Evolutionary conservation across 1,140 invertebrate genomes (phyloP).

Genomic region (Ceratosolen solmsi): DNA sequence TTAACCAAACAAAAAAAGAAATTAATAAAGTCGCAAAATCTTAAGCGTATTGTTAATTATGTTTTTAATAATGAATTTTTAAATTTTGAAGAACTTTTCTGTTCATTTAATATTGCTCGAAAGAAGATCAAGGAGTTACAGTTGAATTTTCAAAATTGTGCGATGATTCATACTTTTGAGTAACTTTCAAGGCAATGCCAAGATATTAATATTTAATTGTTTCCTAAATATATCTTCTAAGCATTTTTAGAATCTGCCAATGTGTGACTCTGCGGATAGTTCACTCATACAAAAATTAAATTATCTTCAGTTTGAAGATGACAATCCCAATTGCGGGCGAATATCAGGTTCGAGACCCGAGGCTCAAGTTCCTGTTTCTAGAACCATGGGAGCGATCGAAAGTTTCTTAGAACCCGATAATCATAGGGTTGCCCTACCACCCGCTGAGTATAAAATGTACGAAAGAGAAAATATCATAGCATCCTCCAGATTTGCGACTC

Average conservation of each 20-base stretch:
- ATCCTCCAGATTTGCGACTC: constrained; percentile 83
- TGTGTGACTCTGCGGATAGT: constrained; percentile 70
- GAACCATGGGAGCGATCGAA: constrained; percentile 73
- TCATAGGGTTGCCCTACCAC: constrained; percentile 50
- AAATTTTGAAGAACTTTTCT: background rate
- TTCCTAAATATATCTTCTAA: constrained; percentile 12
- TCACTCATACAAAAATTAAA: constrained; percentile 71
- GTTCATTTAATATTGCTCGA: background rate
- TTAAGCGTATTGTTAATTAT: background rate
- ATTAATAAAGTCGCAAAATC: background rate
- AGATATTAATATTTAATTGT: constrained; percentile 3
- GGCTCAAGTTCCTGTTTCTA: constrained; percentile 67
- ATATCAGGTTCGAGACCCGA: constrained; percentile 65
- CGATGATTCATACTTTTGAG: constrained; percentile 37
- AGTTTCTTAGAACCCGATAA: constrained; percentile 72
- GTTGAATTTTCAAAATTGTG: background rate
- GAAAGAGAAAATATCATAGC: constrained; percentile 80
- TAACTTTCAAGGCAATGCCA: constrained; percentile 26
- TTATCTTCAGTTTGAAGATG: constrained; percentile 69
- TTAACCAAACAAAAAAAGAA: background rate
- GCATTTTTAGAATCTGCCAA: constrained; percentile 58
- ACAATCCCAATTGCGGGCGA: constrained; percentile 54
- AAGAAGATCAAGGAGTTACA: background rate
- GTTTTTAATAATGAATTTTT: background rate
- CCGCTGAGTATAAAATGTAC: constrained; percentile 77